Evolutionary conservation across 2,888 invertebrate species (phyloP).

Genomic region (Capitulum mitella): DNA sequence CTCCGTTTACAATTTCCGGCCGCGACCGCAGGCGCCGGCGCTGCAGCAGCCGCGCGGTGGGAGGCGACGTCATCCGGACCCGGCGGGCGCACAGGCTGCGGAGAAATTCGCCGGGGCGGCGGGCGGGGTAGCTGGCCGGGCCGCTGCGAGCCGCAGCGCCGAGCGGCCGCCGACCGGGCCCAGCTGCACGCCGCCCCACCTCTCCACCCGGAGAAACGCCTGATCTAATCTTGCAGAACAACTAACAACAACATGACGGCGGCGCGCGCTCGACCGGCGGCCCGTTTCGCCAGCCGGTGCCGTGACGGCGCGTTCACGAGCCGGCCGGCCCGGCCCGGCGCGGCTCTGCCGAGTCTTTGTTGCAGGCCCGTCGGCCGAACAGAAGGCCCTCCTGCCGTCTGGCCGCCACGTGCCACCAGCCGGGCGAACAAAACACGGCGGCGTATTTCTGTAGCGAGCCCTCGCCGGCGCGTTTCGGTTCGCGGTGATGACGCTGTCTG

Average conservation of each 20-base stretch:
- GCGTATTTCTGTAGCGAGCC: too few relatives aligned
- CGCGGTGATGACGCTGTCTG: too few relatives aligned
- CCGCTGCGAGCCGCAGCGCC: background rate
- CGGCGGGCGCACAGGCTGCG: too few relatives aligned
- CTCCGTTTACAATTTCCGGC: too few relatives aligned
- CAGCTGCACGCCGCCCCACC: background rate
- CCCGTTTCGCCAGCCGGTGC: background rate
- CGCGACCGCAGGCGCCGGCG: too few relatives aligned
- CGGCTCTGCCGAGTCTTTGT: background rate
- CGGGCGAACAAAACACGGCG: too few relatives aligned
- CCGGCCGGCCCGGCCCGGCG: background rate
- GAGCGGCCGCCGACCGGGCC: background rate
- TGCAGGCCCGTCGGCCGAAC: background rate
- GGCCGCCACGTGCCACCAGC: too few relatives aligned
- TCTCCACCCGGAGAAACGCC: background rate
- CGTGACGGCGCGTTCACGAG: background rate
- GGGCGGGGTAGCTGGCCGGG: background rate
- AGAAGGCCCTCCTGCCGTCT: too few relatives aligned
- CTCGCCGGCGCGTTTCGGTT: too few relatives aligned
- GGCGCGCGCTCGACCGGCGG: background rate
- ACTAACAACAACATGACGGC: background rate
- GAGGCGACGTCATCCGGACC: too few relatives aligned
- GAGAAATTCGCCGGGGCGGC: background rate
- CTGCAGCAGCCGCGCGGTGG: too few relatives aligned
- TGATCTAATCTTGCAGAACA: conserved; percentile 10